Conservation (phyloP, 1,140 invertebrate genomes). For the Brachionus koreanus region DNA sequence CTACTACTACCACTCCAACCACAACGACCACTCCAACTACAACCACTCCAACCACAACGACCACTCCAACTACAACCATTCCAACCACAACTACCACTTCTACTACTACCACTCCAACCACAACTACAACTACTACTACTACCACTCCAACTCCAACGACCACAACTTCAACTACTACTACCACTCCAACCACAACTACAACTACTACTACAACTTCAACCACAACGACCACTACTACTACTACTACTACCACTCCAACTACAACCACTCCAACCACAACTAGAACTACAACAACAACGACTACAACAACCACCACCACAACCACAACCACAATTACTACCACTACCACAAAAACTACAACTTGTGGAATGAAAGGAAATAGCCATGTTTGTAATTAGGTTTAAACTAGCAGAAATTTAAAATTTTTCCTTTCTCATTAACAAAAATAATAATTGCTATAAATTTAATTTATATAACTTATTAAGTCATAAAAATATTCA, state of each 20-base stretch:
- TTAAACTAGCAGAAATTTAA: too few species aligned
- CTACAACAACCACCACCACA: too few species aligned
- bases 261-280: neutral
- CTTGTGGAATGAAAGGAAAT: too few species aligned
- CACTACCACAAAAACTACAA: too few species aligned
- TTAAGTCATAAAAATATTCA: too few species aligned
- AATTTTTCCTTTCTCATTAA: too few species aligned
- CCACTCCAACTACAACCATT: neutral
- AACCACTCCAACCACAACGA: neutral
- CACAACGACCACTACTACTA: neutral
- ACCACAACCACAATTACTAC: too few species aligned
- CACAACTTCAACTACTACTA: neutral
- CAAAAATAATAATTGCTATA: too few species aligned
- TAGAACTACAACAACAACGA: too few species aligned
- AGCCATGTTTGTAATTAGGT: too few species aligned
- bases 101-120: neutral
- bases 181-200: neutral
- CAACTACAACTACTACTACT: neutral
- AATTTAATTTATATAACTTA: too few species aligned
- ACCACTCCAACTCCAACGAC: neutral
- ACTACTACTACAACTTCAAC: neutral
- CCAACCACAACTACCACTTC: neutral
- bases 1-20: neutral
- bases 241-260: neutral
- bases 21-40: neutral